Evolutionary conservation across 2,797 vertebrate genomes (phyloP).

Genomic region (Cossypha polioptera): DNA sequence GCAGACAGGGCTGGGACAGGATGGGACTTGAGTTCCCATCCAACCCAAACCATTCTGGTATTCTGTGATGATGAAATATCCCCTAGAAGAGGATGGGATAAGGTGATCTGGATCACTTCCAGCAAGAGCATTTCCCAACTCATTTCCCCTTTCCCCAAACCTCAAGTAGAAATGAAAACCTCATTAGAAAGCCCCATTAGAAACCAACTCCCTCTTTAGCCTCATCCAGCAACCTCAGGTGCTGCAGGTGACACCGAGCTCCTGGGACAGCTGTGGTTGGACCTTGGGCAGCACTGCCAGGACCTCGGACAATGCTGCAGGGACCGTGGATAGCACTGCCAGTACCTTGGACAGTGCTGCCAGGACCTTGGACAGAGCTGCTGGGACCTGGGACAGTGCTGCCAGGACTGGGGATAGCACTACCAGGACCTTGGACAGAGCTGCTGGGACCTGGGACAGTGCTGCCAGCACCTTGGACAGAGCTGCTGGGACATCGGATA

Average conservation of each 20-base stretch:
- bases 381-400: rapidly evolving
- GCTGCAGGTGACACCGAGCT: background rate
- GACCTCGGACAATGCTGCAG: rapidly evolving
- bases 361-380: background rate
- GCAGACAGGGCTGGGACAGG: rapidly evolving
- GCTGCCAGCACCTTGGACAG: rapidly evolving
- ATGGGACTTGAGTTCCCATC: rapidly evolving
- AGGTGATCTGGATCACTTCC: rapidly evolving
- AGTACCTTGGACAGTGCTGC: background rate
- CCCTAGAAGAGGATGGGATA: background rate
- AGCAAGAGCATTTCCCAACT: rapidly evolving
- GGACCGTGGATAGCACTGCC: rapidly evolving
- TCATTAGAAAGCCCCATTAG: rapidly evolving
- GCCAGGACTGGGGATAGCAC: rapidly evolving
- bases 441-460: rapidly evolving
- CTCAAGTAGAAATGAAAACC: background rate
- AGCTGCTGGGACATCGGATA: background rate
- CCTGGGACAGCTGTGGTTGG: too few species aligned
- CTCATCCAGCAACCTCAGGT: rapidly evolving
- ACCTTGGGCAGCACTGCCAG: background rate
- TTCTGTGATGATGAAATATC: background rate
- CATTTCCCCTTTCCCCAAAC: background rate
- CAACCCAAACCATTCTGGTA: rapidly evolving
- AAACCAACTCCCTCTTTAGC: background rate
- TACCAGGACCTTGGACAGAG: background rate